Conservation (phyloP, 2,797 vertebrate genomes). For the Acanthurus lineatus region DNA sequence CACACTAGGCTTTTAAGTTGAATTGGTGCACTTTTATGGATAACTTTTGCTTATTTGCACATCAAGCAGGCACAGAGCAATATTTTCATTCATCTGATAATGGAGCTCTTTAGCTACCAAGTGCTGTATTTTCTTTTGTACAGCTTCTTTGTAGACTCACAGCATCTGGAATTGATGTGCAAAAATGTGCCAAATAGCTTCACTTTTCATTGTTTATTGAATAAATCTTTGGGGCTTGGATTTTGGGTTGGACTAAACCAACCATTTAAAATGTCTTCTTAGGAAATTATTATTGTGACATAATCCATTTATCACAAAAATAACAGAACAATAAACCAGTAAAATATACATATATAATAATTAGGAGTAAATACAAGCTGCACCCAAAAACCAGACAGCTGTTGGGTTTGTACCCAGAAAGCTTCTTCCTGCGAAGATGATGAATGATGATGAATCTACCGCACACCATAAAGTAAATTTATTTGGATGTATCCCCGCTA, state of each 20-base stretch:
- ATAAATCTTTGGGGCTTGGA: neutral
- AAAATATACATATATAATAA: no score
- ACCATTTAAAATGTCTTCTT: neutral
- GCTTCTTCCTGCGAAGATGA: neutral
- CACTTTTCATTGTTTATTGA: neutral
- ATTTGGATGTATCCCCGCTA: slow-evolving; percentile 13
- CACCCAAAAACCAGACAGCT: neutral
- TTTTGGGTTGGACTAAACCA: neutral
- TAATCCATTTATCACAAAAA: neutral
- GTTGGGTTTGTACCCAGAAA: neutral
- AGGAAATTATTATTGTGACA: neutral
- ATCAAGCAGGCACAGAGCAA: no score
- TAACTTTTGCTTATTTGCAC: neutral
- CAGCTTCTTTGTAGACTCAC: neutral
- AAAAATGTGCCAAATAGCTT: neutral
- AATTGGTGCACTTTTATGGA: neutral
- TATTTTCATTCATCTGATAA: neutral
- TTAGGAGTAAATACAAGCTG: neutral
- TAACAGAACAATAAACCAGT: neutral
- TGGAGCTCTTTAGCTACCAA: neutral
- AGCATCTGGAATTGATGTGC: no score
- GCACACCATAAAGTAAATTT: slow-evolving; percentile 32
- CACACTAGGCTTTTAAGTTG: neutral
- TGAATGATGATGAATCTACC: slow-evolving; percentile 10
- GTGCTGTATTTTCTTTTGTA: neutral